Evolutionary conservation across 2,888 invertebrate species (phyloP).

Genomic region (Drosophila eohydei): DNA sequence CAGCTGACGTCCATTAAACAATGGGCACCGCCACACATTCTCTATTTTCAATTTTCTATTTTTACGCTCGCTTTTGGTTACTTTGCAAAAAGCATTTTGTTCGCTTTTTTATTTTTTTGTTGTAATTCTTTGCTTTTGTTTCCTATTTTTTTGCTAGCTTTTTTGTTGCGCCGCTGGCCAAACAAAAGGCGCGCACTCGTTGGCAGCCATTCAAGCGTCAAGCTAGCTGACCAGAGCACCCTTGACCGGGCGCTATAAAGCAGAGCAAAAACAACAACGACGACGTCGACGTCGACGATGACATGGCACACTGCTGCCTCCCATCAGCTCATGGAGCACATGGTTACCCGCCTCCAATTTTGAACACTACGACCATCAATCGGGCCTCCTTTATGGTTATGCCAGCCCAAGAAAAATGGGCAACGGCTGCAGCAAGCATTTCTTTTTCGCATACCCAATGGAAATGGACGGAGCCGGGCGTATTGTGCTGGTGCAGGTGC

Average conservation of each 20-base stretch:
- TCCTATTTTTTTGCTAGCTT: constrained; percentile 21
- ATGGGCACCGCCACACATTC: constrained; percentile 60
- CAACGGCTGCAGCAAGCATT: constrained; percentile 49
- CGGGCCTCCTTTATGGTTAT: constrained; percentile 75
- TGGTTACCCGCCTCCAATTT: constrained; percentile 58
- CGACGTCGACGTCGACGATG: constrained; percentile 5
- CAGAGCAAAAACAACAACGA: constrained; percentile 33
- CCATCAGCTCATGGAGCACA: constrained; percentile 23
- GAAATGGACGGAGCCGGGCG: not conserved
- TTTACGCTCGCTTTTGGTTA: constrained; percentile 73
- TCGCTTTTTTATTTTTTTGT: constrained; percentile 32
- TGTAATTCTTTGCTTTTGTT: constrained; percentile 42
- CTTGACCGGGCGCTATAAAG: constrained; percentile 76
- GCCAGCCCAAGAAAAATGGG: constrained; percentile 59
- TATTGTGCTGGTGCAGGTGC: not conserved
- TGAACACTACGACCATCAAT: constrained; percentile 73
- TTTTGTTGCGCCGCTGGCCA: constrained; percentile 44
- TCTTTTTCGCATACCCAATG: constrained; percentile 6
- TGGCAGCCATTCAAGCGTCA: constrained; percentile 80
- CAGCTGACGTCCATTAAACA: constrained; percentile 80
- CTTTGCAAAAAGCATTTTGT: constrained; percentile 75
- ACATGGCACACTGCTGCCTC: constrained; percentile 28
- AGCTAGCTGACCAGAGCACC: constrained; percentile 71
- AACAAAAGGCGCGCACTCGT: constrained; percentile 75
- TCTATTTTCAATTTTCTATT: constrained; percentile 74